These are phyloP conservation scores for Chanos chanos DNA, from an alignment of 2,797 vertebrate species.

Conservation along the genomic window DNA sequence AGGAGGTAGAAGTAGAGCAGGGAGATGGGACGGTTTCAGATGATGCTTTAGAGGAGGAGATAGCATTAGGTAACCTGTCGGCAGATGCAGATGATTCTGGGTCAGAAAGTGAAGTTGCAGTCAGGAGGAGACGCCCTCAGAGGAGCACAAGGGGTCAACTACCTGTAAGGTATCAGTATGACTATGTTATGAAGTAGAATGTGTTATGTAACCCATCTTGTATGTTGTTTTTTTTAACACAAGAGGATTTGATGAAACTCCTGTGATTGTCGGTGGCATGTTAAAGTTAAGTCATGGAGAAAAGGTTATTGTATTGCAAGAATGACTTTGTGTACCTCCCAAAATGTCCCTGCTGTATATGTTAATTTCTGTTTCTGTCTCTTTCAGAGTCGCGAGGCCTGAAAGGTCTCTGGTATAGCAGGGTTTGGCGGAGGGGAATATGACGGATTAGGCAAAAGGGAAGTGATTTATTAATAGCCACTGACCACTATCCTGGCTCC, in stretches of 20 bases:
- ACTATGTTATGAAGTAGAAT: constrained; percentile 14
- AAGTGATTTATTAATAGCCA: too few relatives aligned
- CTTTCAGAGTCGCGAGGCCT: not conserved
- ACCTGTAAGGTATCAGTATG: constrained; percentile 17
- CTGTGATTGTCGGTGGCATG: too few relatives aligned
- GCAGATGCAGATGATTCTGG: not conserved
- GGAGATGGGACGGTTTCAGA: not conserved
- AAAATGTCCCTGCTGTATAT: not conserved
- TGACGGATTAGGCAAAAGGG: too few relatives aligned
- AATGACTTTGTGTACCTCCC: too few relatives aligned
- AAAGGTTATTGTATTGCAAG: too few relatives aligned
- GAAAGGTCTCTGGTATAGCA: not conserved
- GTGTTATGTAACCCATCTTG: not conserved
- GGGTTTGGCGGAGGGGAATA: constrained; percentile 9
- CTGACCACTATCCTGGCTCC: not conserved
- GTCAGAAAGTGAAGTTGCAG: constrained; percentile 13
- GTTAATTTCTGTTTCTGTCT: not conserved
- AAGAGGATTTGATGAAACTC: not conserved
- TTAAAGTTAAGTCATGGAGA: too few relatives aligned
- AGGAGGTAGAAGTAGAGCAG: too few relatives aligned
- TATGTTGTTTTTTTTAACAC: not conserved
- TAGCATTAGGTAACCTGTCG: too few relatives aligned
- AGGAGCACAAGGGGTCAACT: constrained; percentile 1
- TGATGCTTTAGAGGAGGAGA: not conserved
- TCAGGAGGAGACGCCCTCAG: constrained; percentile 10